These are phyloP conservation scores for Cataglyphis altisquamis DNA, from an alignment of 2,888 invertebrate species.

Conservation along the genomic window DNA sequence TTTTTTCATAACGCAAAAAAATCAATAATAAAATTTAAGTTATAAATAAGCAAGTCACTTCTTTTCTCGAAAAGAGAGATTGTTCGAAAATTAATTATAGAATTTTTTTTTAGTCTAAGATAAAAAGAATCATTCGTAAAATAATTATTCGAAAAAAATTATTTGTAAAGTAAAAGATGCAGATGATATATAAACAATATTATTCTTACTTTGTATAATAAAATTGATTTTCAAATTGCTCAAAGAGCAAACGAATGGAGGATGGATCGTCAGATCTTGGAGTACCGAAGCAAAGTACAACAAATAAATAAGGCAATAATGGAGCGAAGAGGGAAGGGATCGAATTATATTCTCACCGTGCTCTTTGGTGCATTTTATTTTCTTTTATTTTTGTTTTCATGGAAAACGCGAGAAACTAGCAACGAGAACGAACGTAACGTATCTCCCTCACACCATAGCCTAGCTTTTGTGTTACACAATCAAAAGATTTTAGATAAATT, in stretches of 20 bases:
- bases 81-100: not conserved
- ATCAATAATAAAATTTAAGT: not conserved
- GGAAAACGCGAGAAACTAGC: constrained; percentile 68
- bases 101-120: not conserved
- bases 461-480: constrained; percentile 83
- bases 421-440: constrained; percentile 80
- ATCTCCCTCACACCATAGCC: constrained; percentile 77
- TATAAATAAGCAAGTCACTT: not conserved
- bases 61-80: not conserved
- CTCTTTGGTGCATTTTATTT: constrained; percentile 63
- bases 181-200: not conserved
- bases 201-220: not conserved
- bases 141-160: not conserved
- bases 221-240: not conserved
- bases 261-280: constrained; percentile 1
- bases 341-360: constrained; percentile 55
- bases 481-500: constrained; percentile 82
- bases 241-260: not conserved
- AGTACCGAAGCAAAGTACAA: not conserved
- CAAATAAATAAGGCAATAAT: not conserved
- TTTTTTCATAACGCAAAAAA: not conserved
- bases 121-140: not conserved
- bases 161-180: not conserved
- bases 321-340: constrained; percentile 70
- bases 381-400: constrained; percentile 42